phyloP scores from a whole-genome alignment of 1,140 invertebrate genomes.

The Papilio xuthus region DNA sequence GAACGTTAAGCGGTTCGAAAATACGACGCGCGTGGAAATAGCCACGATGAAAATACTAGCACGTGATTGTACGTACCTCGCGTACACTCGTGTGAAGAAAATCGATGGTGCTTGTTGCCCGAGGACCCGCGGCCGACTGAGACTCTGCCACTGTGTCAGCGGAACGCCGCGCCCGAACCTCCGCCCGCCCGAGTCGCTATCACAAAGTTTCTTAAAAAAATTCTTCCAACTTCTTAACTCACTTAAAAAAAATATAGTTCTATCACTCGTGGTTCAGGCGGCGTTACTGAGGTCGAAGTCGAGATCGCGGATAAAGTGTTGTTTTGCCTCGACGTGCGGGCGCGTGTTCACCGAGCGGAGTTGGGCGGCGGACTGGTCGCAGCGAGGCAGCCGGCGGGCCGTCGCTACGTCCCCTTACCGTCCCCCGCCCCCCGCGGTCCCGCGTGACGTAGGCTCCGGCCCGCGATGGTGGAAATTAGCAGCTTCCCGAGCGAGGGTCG shows the following conservation, averaged over 20 bases:
- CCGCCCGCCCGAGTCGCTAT: slow-evolving; percentile 65
- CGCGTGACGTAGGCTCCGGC: slow-evolving; percentile 64
- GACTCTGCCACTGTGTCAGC: slow-evolving; percentile 79
- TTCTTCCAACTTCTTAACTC: slow-evolving; percentile 58
- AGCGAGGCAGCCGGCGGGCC: slow-evolving; percentile 63
- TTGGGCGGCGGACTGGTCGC: slow-evolving; percentile 66
- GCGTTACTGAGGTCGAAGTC: slow-evolving; percentile 51
- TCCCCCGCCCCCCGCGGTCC: slow-evolving; percentile 57
- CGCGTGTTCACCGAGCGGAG: slow-evolving; percentile 62
- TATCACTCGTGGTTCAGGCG: slow-evolving; percentile 62
- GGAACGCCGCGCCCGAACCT: slow-evolving; percentile 73
- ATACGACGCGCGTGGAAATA: slow-evolving; percentile 77
- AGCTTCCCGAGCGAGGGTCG: slow-evolving; percentile 80
- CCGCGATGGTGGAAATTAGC: slow-evolving; percentile 77
- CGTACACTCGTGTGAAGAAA: slow-evolving; percentile 70
- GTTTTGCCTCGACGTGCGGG: slow-evolving; percentile 44
- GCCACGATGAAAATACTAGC: slow-evolving; percentile 74
- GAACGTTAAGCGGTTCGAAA: slow-evolving; percentile 77
- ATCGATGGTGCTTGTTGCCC: slow-evolving; percentile 77
- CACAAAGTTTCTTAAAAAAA: slow-evolving; percentile 66
- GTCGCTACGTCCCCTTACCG: slow-evolving; percentile 48
- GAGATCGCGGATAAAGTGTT: slow-evolving; percentile 49
- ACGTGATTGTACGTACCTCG: slow-evolving; percentile 78
- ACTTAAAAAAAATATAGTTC: slow-evolving; percentile 68
- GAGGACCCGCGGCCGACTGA: slow-evolving; percentile 74